A percentile compares a stretch with the other conserved stretches of the same genome.
phyloP scores from a whole-genome alignment of 2,797 vertebrate species.

The Champsocephalus esox region DNA sequence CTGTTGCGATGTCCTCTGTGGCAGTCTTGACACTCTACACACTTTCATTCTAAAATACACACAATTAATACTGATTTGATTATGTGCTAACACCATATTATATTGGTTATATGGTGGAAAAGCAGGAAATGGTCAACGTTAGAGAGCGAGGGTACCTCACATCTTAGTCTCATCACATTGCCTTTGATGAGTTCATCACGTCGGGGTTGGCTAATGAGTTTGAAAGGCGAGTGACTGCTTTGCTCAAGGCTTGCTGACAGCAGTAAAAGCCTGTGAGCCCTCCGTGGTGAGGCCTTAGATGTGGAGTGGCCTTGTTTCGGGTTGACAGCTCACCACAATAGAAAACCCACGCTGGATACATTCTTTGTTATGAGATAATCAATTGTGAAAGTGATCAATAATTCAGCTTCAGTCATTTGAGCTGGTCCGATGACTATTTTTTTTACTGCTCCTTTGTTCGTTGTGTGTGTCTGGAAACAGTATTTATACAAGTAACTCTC shows the following conservation, averaged over 20 bases:
- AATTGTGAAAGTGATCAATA: conserved; percentile 71
- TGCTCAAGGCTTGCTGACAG: conserved; percentile 72
- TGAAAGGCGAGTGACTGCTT: conserved; percentile 75
- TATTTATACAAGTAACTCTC: conserved; percentile 5
- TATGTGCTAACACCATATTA: conserved; percentile 54
- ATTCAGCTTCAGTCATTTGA: conserved; percentile 64
- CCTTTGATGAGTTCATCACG: conserved; percentile 81
- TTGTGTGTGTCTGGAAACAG: conserved; percentile 2
- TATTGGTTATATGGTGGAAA: conserved; percentile 50
- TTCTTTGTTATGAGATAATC: conserved; percentile 69
- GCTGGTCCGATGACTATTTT: conserved; percentile 30
- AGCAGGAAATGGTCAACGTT: conserved; percentile 45
- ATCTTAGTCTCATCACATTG: conserved; percentile 59
- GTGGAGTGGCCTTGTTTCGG: conserved; percentile 66
- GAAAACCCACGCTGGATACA: conserved; percentile 43
- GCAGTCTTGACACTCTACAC: conserved; percentile 66
- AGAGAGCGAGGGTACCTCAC: conserved; percentile 40
- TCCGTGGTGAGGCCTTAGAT: conserved; percentile 67
- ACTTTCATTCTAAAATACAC: conserved; percentile 63
- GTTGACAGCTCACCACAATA: conserved; percentile 64
- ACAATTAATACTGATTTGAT: conserved; percentile 64
- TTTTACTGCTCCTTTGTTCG: conserved; percentile 19
- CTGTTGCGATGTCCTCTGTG: conserved; percentile 71
- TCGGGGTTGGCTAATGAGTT: conserved; percentile 76
- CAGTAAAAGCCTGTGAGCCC: conserved; percentile 64